These are phyloP conservation scores for Microctenopoma steveboyesi DNA, from an alignment of 2,797 vertebrate genomes.

Conservation along the genomic window DNA sequence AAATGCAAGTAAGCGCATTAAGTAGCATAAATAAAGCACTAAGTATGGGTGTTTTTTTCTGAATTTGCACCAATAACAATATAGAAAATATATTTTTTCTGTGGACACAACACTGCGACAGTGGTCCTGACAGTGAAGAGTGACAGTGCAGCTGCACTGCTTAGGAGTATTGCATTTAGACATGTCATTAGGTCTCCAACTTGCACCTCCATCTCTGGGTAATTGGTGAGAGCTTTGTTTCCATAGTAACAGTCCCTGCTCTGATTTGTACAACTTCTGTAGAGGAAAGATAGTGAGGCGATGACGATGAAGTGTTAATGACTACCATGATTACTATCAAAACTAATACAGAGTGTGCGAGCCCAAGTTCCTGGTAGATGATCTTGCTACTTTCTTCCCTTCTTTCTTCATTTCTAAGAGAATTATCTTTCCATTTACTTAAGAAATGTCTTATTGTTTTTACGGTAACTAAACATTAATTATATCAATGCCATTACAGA, in stretches of 20 bases:
- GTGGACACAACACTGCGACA: conserved; percentile 1
- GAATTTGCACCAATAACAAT: not conserved
- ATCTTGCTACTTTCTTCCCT: not conserved
- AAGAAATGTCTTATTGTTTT: too few species aligned
- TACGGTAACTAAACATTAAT: too few species aligned
- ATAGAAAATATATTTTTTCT: not conserved
- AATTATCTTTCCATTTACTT: not conserved
- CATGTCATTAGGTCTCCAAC: conserved; percentile 66
- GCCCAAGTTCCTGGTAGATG: not conserved
- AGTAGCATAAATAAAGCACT: not conserved
- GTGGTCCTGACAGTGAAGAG: not conserved
- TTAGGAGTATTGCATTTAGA: conserved; percentile 64
- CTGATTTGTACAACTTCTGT: conserved; percentile 32
- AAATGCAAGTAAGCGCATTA: not conserved
- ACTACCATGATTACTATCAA: conserved; percentile 15
- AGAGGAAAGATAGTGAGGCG: conserved; percentile 12
- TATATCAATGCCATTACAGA: too few species aligned
- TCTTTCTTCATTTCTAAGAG: not conserved
- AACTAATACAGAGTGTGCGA: not conserved
- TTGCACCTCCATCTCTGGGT: conserved; percentile 62
- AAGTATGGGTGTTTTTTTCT: not conserved
- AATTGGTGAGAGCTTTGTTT: conserved; percentile 71
- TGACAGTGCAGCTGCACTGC: conserved; percentile 32
- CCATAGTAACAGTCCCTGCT: conserved; percentile 63
- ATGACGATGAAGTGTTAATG: conserved; percentile 28